These are phyloP conservation scores for Tenebrio molitor DNA, from an alignment of 1,140 invertebrate genomes.

Conservation along the genomic window DNA sequence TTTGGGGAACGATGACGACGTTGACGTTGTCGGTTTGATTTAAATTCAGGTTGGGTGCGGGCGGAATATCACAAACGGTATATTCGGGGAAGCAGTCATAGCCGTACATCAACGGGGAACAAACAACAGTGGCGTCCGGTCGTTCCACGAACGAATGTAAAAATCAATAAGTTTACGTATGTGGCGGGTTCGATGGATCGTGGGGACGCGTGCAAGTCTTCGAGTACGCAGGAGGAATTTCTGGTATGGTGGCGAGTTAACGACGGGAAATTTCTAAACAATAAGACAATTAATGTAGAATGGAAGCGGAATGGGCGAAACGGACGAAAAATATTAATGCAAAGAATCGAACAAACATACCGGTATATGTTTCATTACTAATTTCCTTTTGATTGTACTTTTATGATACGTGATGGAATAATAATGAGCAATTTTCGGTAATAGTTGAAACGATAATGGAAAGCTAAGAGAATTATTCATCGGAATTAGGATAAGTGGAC, in stretches of 20 bases:
- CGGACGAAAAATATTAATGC: slow-evolving; percentile 20
- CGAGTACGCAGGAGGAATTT: slow-evolving; percentile 1
- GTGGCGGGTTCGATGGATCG: background rate
- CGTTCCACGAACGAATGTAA: slow-evolving; percentile 11
- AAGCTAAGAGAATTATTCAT: slow-evolving; percentile 21
- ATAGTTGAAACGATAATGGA: slow-evolving; percentile 25
- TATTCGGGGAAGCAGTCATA: slow-evolving; percentile 29
- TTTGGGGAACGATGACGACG: background rate
- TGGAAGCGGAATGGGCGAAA: slow-evolving; percentile 9
- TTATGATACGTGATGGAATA: slow-evolving; percentile 31
- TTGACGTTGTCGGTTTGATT: slow-evolving; percentile 50
- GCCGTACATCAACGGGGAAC: slow-evolving; percentile 1
- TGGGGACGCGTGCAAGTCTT: background rate
- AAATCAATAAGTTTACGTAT: slow-evolving; percentile 21
- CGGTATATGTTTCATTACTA: slow-evolving; percentile 20
- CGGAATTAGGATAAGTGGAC: slow-evolving; percentile 31
- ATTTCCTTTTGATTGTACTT: slow-evolving; percentile 36
- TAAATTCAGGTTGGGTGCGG: slow-evolving; percentile 52
- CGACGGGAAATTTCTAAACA: slow-evolving; percentile 33
- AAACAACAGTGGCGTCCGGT: slow-evolving; percentile 24
- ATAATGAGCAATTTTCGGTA: slow-evolving; percentile 35
- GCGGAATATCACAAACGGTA: slow-evolving; percentile 47
- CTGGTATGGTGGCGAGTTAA: slow-evolving; percentile 5
- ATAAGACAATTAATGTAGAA: slow-evolving; percentile 19
- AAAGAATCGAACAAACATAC: slow-evolving; percentile 12